Evolutionary conservation across 1,140 invertebrate genomes (phyloP).

Genomic region (Drosophila truncata): DNA sequence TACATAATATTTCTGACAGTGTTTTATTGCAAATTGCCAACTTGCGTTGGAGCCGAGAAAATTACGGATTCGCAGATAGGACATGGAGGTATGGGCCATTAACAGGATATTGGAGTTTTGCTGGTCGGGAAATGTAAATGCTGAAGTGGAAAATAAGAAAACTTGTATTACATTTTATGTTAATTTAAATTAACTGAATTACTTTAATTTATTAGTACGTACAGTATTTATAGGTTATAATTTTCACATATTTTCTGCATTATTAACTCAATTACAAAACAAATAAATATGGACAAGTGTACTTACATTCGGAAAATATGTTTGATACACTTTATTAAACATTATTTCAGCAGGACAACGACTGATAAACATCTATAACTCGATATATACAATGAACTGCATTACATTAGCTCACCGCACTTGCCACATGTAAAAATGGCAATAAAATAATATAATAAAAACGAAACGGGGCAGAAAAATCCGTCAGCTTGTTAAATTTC

Average conservation of each 20-base stretch:
- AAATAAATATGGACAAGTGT: not conserved
- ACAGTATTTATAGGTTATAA: too few species aligned
- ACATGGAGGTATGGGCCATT: conserved; percentile 6
- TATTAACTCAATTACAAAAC: conserved; percentile 13
- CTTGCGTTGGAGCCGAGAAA: conserved; percentile 7
- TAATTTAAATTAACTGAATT: not conserved
- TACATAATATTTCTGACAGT: conserved; percentile 54
- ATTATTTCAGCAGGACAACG: conserved; percentile 1
- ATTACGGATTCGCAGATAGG: conserved; percentile 18
- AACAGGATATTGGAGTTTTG: conserved; percentile 5
- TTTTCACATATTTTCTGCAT: too few species aligned
- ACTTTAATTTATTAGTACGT: not conserved
- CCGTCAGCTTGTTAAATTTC: conserved; percentile 53
- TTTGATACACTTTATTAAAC: conserved; percentile 27
- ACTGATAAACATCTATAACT: conserved; percentile 19
- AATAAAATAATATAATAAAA: conserved; percentile 28
- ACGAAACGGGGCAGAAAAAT: conserved; percentile 12
- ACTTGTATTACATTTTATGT: not conserved
- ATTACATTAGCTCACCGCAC: conserved; percentile 41
- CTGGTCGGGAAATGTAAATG: not conserved
- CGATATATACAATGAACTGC: conserved; percentile 39
- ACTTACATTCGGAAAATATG: conserved; percentile 14
- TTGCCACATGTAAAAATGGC: conserved; percentile 42
- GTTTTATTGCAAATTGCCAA: conserved; percentile 60
- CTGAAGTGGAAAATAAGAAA: not conserved